Evolutionary conservation across 2,113 vertebrate genomes (phyloP).

Genomic region (Coryphaenoides rupestris): DNA sequence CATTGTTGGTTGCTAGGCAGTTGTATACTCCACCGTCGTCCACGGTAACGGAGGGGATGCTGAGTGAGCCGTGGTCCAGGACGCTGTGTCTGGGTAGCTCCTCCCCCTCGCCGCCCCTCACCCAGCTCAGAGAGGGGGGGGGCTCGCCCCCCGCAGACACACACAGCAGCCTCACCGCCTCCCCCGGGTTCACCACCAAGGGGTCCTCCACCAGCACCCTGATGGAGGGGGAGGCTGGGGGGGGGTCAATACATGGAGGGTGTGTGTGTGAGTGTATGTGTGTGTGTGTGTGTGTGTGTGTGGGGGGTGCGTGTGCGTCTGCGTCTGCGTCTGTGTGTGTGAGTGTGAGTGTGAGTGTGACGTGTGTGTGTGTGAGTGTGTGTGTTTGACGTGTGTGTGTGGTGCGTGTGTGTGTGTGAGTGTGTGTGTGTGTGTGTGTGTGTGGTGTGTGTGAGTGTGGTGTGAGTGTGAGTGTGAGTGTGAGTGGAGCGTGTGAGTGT

Average conservation of each 20-base stretch:
- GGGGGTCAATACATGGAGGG: neutral
- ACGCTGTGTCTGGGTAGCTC: conserved; percentile 48
- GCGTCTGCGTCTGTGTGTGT: no score
- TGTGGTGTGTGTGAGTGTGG: neutral
- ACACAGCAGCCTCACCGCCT: conserved; percentile 48
- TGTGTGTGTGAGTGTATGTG: neutral
- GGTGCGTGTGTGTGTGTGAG: neutral
- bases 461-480: neutral
- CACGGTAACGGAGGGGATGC: conserved; percentile 33
- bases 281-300: no score
- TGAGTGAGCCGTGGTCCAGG: conserved; percentile 44
- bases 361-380: no score
- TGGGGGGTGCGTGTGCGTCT: no score
- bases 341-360: no score
- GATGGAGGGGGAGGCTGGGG: conserved; percentile 51
- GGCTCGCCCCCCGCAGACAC: conserved; percentile 48
- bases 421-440: no score
- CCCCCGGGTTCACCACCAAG: conserved; percentile 55
- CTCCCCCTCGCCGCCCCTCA: conserved; percentile 34
- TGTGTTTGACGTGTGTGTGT: neutral
- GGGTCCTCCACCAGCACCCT: conserved; percentile 58
- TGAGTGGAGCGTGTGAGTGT: neutral
- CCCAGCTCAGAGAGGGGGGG: conserved; percentile 45
- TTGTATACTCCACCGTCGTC: conserved; percentile 55
- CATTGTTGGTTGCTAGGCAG: conserved; percentile 61